Base-by-base conservation (phyloP, 2,888 invertebrate species). In the Lithophane socia region DNA sequence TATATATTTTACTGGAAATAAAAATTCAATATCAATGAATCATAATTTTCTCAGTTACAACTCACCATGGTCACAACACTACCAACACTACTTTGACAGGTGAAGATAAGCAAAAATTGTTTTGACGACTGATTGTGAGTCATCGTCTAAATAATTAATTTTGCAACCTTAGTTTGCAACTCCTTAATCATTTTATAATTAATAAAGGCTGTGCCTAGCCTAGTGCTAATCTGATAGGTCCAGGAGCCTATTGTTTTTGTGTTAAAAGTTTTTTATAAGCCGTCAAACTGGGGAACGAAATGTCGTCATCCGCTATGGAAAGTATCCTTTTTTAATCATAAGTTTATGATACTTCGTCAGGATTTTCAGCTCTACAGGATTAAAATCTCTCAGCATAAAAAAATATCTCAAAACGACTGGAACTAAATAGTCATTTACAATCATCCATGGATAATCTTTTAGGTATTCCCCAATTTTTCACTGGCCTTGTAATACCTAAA, bases 291-390 rank as follows among this genome's bases (percentile, higher is more conserved):
- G 98, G 98, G 94, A 98, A 98, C 97, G 98, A 98, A 97, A 98
- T 98, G 98, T 98, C 98, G 92, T 97, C 98, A 89, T 97, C 98
- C 88, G 98, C 98, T 91, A 98, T 98, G 98, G 98, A 98, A 97
- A 98, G 98, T 98, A 98, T 98, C 98, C 98, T 98, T 98, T 98
- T 84, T 95, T 82, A 84, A 86, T 80, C 49, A 58, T 64, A 85
- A 79, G 71, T 76, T 82, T 74, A 79, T 75, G 73, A 78, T 68
- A 78, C 74, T 82, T 37, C 47, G 13, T 75, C 69, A 69, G 37
- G 21, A 82, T 83, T 82, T 79, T 82, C 78, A 80, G 75, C 52
- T 37, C 12, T 24, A 54, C 54, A 64, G 4, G 49, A 61, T 63
- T 71, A 10, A 78, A 73, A 73, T 63, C 7, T 49, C 5, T 54